phyloP scores from a whole-genome alignment of 1,140 invertebrate genomes.

The Drosophila murphyi region DNA sequence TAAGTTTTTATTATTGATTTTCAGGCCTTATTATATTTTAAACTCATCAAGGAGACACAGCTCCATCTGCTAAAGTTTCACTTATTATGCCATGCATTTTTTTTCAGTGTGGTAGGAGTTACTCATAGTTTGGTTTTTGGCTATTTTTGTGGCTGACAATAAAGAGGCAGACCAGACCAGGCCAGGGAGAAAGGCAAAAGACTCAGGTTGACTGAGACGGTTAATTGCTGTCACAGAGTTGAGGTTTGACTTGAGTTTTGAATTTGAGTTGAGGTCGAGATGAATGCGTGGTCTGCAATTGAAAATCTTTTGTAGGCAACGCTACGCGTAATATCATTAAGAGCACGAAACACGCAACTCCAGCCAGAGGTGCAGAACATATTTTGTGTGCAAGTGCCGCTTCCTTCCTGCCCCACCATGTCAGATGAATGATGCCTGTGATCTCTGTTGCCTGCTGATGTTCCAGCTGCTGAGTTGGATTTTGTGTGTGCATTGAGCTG shows the following conservation, averaged over 20 bases:
- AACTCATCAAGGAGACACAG: too few relatives aligned
- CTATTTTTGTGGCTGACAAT: constrained; percentile 37
- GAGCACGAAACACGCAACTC: constrained; percentile 60
- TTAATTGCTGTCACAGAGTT: constrained; percentile 83
- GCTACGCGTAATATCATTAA: constrained; percentile 30
- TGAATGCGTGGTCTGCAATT: constrained; percentile 37
- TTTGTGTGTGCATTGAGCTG: constrained; percentile 14
- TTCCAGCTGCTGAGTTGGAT: constrained; percentile 41
- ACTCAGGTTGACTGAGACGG: constrained; percentile 64
- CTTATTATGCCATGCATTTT: background rate
- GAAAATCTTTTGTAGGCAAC: constrained; percentile 63
- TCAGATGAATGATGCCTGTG: constrained; percentile 57
- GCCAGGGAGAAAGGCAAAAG: constrained; percentile 15
- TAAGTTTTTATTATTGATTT: too few relatives aligned
- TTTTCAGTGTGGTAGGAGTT: constrained; percentile 14
- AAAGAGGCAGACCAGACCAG: constrained; percentile 43
- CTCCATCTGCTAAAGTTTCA: too few relatives aligned
- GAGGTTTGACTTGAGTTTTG: constrained; percentile 35
- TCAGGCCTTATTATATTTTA: too few relatives aligned
- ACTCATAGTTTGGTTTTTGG: constrained; percentile 14
- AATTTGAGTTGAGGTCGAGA: background rate
- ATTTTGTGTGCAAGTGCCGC: constrained; percentile 68
- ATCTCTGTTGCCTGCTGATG: background rate
- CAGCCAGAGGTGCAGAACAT: constrained; percentile 75
- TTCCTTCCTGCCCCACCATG: constrained; percentile 56